Percentiles rank a stretch among this genome's conserved stretches.
phyloP scores from a whole-genome alignment of 2,888 invertebrate genomes.

The Glyphotaelius pellucidus region DNA sequence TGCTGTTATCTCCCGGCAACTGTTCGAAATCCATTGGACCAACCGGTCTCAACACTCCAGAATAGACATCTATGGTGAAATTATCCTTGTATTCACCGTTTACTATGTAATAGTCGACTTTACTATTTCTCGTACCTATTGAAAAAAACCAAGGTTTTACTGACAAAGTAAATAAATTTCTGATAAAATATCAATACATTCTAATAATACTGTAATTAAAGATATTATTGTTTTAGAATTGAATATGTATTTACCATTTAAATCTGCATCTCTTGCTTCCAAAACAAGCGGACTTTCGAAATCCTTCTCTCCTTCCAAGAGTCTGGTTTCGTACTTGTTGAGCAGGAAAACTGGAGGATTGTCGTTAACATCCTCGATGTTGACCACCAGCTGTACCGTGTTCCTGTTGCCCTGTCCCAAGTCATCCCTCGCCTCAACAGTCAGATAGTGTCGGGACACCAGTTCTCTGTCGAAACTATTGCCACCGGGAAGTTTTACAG shows the following conservation, averaged over 20 bases:
- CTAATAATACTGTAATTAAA: background rate
- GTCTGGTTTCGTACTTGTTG: constrained; percentile 87
- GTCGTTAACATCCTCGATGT: constrained; percentile 92
- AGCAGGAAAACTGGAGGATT: constrained; percentile 92
- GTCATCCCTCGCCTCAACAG: constrained; percentile 93
- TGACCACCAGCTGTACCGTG: constrained; percentile 88
- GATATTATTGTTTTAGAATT: background rate
- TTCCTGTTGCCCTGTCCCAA: constrained; percentile 90
- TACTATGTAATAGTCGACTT: constrained; percentile 88
- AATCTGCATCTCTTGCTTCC: constrained; percentile 90
- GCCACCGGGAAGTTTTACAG: constrained; percentile 86
- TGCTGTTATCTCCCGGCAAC: constrained; percentile 79
- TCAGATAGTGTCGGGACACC: constrained; percentile 88
- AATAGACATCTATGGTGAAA: constrained; percentile 87
- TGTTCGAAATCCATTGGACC: constrained; percentile 89
- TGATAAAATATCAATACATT: background rate
- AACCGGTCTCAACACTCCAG: constrained; percentile 84
- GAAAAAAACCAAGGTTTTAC: constrained; percentile 54
- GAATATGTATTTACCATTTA: constrained; percentile 80
- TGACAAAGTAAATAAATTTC: background rate
- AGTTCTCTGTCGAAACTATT: constrained; percentile 91
- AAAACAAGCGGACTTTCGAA: constrained; percentile 87
- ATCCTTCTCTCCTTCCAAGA: constrained; percentile 88
- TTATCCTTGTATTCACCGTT: constrained; percentile 87
- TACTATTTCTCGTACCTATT: constrained; percentile 89